Percentiles rank a stretch among this genome's conserved stretches.
These are phyloP conservation scores for Dromiciops gliroides DNA, from an alignment of 2,113 vertebrate species.

Conservation along the genomic window DNA sequence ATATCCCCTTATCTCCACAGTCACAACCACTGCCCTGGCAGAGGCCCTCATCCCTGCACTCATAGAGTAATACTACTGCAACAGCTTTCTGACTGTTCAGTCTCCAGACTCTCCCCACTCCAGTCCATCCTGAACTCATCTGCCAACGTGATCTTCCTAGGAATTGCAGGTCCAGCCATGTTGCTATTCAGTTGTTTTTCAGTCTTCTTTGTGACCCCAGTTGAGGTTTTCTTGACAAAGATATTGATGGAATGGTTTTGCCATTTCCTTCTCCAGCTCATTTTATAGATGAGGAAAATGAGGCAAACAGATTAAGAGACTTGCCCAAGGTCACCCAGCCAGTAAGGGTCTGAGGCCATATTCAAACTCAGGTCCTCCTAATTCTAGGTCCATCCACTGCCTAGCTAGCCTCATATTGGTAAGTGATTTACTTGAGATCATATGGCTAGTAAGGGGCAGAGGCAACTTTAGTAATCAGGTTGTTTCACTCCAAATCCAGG, in stretches of 20 bases:
- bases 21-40: background rate
- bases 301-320: background rate
- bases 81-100: too few relatives aligned
- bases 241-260: background rate
- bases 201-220: background rate
- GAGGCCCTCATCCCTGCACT: too few relatives aligned
- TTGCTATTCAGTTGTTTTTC: background rate
- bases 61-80: background rate
- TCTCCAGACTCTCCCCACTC: background rate
- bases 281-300: too few relatives aligned
- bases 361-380: background rate
- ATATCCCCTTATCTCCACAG: background rate
- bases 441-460: too few relatives aligned
- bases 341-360: background rate
- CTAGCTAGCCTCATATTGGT: too few relatives aligned
- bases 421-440: too few relatives aligned
- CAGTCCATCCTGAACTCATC: background rate
- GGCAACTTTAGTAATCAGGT: too few relatives aligned
- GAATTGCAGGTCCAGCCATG: background rate
- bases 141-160: background rate
- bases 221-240: background rate
- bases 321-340: too few relatives aligned
- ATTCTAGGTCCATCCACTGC: too few relatives aligned
- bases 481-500: too few relatives aligned
- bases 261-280: background rate